Evolutionary conservation across 2,797 vertebrate species (phyloP).

Genomic region (Potorous gilbertii): DNA sequence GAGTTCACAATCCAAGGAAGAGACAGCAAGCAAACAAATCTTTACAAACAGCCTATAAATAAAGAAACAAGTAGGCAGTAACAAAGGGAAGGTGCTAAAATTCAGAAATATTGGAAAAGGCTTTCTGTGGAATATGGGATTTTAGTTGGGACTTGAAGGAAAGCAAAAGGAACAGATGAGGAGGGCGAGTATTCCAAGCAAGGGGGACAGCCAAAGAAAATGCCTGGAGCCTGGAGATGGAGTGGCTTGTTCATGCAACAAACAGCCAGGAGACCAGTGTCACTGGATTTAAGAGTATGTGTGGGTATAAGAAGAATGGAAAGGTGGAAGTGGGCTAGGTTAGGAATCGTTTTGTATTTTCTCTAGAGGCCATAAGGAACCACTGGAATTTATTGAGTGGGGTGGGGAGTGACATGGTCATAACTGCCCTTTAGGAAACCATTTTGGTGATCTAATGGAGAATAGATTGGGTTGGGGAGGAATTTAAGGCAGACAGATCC

Average conservation of each 20-base stretch:
- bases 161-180: too few species aligned
- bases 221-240: not conserved
- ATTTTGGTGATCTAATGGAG: not conserved
- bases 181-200: not conserved
- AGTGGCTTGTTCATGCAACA: not conserved
- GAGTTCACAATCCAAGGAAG: not conserved
- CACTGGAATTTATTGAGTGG: not conserved
- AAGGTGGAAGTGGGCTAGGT: not conserved
- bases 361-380: not conserved
- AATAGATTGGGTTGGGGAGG: not conserved
- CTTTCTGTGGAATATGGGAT: not conserved
- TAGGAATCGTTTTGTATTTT: not conserved
- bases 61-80: not conserved
- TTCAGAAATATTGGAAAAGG: not conserved
- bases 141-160: too few species aligned
- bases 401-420: not conserved
- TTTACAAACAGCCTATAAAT: not conserved
- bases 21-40: not conserved
- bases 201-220: not conserved
- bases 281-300: not conserved
- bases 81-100: not conserved
- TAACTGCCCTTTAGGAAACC: not conserved
- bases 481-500: too few species aligned
- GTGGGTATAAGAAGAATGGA: not conserved
- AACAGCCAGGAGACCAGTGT: not conserved